Base-by-base conservation (phyloP, 2,797 vertebrate genomes). In the Prunella strophiata region DNA sequence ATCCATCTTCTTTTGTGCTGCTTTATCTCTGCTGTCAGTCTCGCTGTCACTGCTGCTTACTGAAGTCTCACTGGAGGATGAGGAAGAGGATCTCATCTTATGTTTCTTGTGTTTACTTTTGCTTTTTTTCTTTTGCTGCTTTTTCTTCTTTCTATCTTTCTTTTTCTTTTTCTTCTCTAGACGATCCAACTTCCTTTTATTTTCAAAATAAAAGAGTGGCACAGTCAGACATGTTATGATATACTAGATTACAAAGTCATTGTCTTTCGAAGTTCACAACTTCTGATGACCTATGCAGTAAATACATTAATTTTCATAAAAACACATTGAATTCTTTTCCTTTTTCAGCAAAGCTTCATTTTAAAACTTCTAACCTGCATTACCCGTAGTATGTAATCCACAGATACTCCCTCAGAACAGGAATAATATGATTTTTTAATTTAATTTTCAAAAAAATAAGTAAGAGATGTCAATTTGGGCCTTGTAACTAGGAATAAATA, bases 101-200 rank as follows among this genome's bases (percentile, higher is more conserved):
- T 96, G 98, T 91, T 98, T 98, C 71, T 97, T 98, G 73, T 97
- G 97, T 96, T 98, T 98, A 96, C 87, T 97, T 97, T 94, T 98
- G 82, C 89, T 97, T 97, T 99, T 99, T 87, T 98, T 97, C 94
- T 98, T 98, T 70, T 98, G 98, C 90, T 97, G 94, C 89, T 98
- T 98, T 95, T 98, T 98, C 93, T 98, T 98, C 96, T 98, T 98
- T 68, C 84, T 97, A 34, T 98, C 97, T 96, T 98, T 98, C 96
- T 98, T 98, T 92, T 98, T 98, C 89, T 98, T 99, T 93, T 99
- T 98, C 97, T 99, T 99, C 79, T 99, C 99, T 62, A 99, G 98
- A 58, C 98, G 99, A 96, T 99, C 99, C 26, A 99, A 98, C 97
- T 99, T 99, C 98, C 99, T 99, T 97, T 88, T 91, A 93, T 97